A percentile compares a stretch with the other conserved stretches of the same genome.
Conservation (phyloP, 2,888 invertebrate species). For the Sarcophaga rosellei region DNA sequence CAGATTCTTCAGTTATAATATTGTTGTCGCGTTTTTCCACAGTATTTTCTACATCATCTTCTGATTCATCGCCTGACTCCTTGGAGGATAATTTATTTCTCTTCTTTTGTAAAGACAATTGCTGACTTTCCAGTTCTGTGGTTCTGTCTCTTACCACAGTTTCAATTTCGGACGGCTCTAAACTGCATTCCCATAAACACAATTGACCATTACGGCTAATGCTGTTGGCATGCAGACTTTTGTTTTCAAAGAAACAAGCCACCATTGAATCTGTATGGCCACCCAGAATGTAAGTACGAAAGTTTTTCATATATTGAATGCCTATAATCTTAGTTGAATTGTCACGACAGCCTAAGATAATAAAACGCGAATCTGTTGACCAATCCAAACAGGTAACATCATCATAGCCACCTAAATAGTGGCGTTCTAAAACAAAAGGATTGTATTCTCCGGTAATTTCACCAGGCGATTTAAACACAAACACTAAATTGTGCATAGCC, state of each 20-base stretch:
- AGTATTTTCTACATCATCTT: conserved; percentile 84
- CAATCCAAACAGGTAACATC: conserved; percentile 94
- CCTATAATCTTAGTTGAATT: conserved; percentile 92
- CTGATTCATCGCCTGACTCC: conserved; percentile 85
- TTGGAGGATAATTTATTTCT: conserved; percentile 55
- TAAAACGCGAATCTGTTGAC: conserved; percentile 93
- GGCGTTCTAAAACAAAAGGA: conserved; percentile 92
- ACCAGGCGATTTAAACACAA: conserved; percentile 93
- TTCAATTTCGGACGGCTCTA: conserved; percentile 86
- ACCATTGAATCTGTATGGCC: conserved; percentile 93
- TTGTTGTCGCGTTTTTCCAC: conserved; percentile 64
- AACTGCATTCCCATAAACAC: conserved; percentile 91
- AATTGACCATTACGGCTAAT: conserved; percentile 91
- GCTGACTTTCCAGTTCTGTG: background rate
- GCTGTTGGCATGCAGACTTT: conserved; percentile 92
- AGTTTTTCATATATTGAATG: conserved; percentile 87
- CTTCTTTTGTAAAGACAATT: conserved; percentile 20
- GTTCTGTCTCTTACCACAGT: conserved; percentile 12
- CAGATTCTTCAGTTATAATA: conserved; percentile 34
- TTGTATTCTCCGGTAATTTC: conserved; percentile 91
- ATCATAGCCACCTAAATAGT: conserved; percentile 91
- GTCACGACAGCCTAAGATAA: conserved; percentile 96
- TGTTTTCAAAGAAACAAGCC: conserved; percentile 93
- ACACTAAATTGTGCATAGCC: conserved; percentile 92
- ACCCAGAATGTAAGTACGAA: conserved; percentile 89